Percentiles rank a stretch among this genome's conserved stretches.
phyloP scores from a whole-genome alignment of 2,888 invertebrate genomes.

The Lasioglossum lativentre region DNA sequence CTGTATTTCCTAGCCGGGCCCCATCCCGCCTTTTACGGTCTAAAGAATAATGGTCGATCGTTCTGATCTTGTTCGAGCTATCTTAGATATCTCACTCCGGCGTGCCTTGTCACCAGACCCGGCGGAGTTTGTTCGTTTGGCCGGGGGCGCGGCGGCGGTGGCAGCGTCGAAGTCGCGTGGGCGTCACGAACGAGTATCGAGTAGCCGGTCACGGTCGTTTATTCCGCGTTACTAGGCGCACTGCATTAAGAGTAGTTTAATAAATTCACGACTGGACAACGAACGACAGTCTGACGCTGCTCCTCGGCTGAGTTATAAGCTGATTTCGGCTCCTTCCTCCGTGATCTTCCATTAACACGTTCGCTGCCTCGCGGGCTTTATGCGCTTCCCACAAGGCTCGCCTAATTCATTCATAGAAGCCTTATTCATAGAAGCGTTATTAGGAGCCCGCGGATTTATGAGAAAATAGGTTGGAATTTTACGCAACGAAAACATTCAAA shows the following conservation, averaged over 20 bases:
- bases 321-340: conserved; percentile 48
- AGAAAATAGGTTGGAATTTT: neutral
- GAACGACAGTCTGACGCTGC: conserved; percentile 44
- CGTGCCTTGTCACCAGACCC: conserved; percentile 46
- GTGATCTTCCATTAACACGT: neutral
- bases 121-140: conserved; percentile 45
- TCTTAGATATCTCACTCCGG: conserved; percentile 74
- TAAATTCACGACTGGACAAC: conserved; percentile 64
- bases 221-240: conserved; percentile 68
- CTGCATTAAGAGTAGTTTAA: conserved; percentile 67
- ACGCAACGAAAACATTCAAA: neutral
- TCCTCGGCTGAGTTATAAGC: conserved; percentile 54
- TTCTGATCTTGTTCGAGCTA: conserved; percentile 65
- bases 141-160: conserved; percentile 23
- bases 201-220: conserved; percentile 67
- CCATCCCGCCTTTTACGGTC: conserved; percentile 68
- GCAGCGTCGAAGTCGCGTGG: conserved; percentile 59
- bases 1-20: conserved; percentile 66
- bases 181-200: conserved; percentile 68
- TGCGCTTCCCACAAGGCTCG: neutral
- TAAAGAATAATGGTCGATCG: conserved; percentile 67
- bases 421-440: no score
- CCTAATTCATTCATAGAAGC: neutral
- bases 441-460: neutral
- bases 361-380: neutral